Evolutionary conservation across 1,140 invertebrate genomes (phyloP).

Genomic region (Luehdorfia chinensis): DNA sequence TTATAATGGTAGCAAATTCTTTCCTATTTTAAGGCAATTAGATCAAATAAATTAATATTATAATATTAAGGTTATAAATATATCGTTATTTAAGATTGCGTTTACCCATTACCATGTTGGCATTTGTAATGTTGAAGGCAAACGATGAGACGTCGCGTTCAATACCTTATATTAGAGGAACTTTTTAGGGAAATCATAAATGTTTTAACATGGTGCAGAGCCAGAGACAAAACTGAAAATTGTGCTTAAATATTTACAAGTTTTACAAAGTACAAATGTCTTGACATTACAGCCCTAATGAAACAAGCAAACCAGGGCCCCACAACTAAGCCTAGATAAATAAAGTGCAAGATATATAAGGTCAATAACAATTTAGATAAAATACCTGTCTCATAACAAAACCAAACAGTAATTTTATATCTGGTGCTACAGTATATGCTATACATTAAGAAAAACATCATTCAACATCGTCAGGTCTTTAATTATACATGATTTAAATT

Average conservation of each 20-base stretch:
- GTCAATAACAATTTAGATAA: too few relatives aligned
- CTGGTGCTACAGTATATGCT: too few relatives aligned
- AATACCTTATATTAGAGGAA: background rate
- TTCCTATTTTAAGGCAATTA: slow-evolving; percentile 41
- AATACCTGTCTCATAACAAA: too few relatives aligned
- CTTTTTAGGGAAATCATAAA: background rate
- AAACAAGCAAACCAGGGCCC: too few relatives aligned
- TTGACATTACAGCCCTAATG: too few relatives aligned
- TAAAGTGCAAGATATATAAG: too few relatives aligned
- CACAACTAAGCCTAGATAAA: too few relatives aligned
- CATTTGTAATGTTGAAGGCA: slow-evolving; percentile 6
- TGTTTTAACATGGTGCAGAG: background rate
- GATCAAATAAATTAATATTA: slow-evolving; percentile 65
- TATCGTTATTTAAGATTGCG: slow-evolving; percentile 18
- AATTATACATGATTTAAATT: too few relatives aligned
- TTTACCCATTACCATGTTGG: slow-evolving; percentile 26
- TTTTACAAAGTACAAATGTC: background rate
- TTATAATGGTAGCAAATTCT: slow-evolving; percentile 24
- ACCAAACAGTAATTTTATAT: too few relatives aligned
- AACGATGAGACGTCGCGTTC: too few relatives aligned
- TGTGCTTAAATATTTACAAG: background rate
- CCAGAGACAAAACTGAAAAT: background rate
- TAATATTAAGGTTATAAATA: slow-evolving; percentile 41
- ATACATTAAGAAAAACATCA: too few relatives aligned
- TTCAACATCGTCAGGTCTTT: too few relatives aligned